These are phyloP conservation scores for Spilosoma lubricipeda DNA, from an alignment of 2,888 invertebrate genomes.

Conservation along the genomic window DNA sequence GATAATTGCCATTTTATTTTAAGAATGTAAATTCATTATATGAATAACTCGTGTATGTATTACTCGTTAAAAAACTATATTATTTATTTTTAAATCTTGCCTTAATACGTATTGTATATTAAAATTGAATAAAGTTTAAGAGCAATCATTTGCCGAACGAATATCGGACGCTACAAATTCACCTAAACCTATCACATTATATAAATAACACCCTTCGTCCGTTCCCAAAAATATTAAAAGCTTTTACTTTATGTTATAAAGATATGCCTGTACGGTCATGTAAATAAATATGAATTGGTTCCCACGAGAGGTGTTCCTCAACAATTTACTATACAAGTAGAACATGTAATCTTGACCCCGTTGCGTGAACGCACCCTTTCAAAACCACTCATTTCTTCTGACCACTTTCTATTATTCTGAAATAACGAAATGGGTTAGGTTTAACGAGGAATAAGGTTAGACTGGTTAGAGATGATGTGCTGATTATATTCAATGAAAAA, in stretches of 20 bases:
- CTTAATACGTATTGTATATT: background rate
- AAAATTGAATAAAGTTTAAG: background rate
- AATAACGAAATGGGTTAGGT: constrained; percentile 26
- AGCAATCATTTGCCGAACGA: background rate
- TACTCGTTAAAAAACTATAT: no score
- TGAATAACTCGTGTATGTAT: no score
- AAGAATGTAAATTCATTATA: no score
- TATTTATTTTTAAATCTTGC: no score
- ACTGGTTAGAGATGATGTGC: constrained; percentile 1
- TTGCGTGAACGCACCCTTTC: constrained; percentile 46
- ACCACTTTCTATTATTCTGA: constrained; percentile 33
- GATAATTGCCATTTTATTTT: no score
- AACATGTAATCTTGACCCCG: constrained; percentile 45
- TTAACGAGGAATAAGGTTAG: constrained; percentile 20
- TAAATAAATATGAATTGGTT: constrained; percentile 47
- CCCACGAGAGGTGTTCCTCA: constrained; percentile 39
- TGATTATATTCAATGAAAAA: background rate
- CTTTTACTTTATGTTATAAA: constrained; percentile 38
- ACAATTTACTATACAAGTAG: constrained; percentile 38
- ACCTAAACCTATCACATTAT: constrained; percentile 13
- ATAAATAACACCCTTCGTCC: constrained; percentile 6
- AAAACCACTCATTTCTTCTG: constrained; percentile 31
- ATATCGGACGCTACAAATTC: background rate
- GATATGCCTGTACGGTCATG: constrained; percentile 37
- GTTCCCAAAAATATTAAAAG: constrained; percentile 28